phyloP scores from a whole-genome alignment of 2,888 invertebrate species.

The Leucophora obtusa region DNA sequence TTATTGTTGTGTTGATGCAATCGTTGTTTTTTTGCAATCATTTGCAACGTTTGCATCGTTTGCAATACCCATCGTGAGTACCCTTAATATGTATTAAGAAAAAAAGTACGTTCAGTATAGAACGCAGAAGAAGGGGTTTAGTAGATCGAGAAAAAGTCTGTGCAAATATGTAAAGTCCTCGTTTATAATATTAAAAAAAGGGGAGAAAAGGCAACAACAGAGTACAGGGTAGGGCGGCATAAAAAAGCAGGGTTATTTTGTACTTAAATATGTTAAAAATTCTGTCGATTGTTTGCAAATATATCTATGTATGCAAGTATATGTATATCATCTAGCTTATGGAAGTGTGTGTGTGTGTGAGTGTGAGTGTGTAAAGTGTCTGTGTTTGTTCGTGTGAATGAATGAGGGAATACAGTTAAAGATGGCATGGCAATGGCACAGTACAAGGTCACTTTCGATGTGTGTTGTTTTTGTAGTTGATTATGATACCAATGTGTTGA shows the following conservation, averaged over 20 bases:
- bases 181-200: background rate
- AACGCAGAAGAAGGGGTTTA: slow-evolving; percentile 6
- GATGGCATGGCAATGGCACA: slow-evolving; percentile 62
- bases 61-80: too few relatives aligned
- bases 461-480: slow-evolving; percentile 43
- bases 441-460: slow-evolving; percentile 63
- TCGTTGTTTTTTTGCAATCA: too few relatives aligned
- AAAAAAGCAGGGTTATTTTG: background rate
- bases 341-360: slow-evolving; percentile 6
- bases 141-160: background rate
- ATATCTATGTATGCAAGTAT: background rate
- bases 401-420: slow-evolving; percentile 63
- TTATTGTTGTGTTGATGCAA: too few relatives aligned
- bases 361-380: slow-evolving; percentile 18
- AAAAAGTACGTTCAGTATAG: background rate
- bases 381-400: slow-evolving; percentile 45
- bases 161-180: background rate
- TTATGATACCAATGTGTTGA: slow-evolving; percentile 55
- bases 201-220: background rate
- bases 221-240: background rate
- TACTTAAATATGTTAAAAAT: background rate
- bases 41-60: too few relatives aligned
- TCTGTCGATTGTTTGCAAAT: background rate
- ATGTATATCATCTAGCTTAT: background rate
- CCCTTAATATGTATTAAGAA: too few relatives aligned